Percentiles rank a stretch among this genome's conserved stretches.
Conservation (phyloP, 2,113 vertebrate genomes). For the Brienomyrus brachyistius region DNA sequence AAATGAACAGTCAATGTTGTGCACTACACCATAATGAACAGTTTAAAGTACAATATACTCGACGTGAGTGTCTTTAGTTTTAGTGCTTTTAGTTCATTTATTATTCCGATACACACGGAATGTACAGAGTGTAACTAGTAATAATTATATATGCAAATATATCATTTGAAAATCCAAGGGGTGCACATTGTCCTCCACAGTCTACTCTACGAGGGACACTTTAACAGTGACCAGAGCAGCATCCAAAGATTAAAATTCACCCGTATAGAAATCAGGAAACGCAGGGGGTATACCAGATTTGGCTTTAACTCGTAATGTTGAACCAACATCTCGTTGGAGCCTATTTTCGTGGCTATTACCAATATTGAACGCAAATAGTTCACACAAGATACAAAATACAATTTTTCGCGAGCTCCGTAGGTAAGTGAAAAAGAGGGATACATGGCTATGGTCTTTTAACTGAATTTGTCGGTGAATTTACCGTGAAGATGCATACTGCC, state of each 20-base stretch:
- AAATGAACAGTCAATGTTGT: not conserved
- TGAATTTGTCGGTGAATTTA: not conserved
- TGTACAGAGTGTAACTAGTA: not conserved
- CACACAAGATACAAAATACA: not conserved
- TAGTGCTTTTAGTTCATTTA: not conserved
- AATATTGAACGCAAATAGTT: not conserved
- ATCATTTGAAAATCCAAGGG: not conserved
- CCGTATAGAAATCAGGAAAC: not conserved
- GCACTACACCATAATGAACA: not conserved
- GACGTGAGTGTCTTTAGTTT: not conserved
- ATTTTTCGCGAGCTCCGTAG: not conserved
- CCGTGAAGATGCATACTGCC: not conserved
- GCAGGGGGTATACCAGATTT: not conserved
- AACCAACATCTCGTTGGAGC: not conserved
- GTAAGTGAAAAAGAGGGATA: not conserved
- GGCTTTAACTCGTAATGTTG: not conserved
- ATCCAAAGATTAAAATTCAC: not conserved
- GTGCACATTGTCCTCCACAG: not conserved
- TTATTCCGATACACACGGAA: not conserved
- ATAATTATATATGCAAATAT: not conserved
- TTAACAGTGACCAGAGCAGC: not conserved
- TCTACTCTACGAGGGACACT: not conserved
- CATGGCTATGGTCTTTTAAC: not conserved
- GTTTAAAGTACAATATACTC: not conserved
- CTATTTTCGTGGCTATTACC: not conserved